phyloP scores from a whole-genome alignment of 2,797 vertebrate species.

The Enteromius treurensis region DNA sequence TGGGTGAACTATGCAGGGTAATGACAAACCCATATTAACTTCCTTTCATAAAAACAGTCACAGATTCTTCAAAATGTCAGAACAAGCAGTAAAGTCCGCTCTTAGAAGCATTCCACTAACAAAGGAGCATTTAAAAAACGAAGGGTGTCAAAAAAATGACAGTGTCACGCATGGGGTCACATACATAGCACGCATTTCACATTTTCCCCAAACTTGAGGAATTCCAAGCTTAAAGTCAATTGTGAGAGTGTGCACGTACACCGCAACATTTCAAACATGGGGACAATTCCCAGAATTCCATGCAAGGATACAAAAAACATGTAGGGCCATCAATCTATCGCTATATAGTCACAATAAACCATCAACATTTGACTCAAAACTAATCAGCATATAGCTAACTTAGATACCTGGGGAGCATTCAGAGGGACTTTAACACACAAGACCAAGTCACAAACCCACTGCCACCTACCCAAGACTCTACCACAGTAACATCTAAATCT shows the following conservation, averaged over 20 bases:
- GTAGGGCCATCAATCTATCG: background rate
- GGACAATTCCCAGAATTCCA: background rate
- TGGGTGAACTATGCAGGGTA: background rate
- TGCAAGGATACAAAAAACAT: background rate
- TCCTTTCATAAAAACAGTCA: background rate
- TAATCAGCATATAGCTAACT: background rate
- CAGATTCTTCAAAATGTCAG: background rate
- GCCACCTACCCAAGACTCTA: background rate
- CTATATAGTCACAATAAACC: background rate
- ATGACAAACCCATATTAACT: background rate
- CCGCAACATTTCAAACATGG: background rate
- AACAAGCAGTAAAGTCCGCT: background rate
- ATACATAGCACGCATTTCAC: background rate
- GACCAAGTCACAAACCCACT: background rate
- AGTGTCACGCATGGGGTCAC: too few species aligned
- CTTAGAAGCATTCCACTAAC: background rate
- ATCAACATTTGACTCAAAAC: background rate
- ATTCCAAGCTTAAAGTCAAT: background rate
- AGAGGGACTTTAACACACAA: background rate
- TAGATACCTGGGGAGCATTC: background rate
- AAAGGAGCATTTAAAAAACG: background rate
- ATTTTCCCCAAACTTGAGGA: background rate
- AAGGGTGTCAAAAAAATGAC: too few species aligned
- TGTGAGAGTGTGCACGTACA: background rate
- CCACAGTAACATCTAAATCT: constrained; percentile 29